Evolutionary conservation across 2,888 invertebrate species (phyloP), one percentile per base, ranked within the genome.

Genomic region (Cheilosia impressa): DNA sequence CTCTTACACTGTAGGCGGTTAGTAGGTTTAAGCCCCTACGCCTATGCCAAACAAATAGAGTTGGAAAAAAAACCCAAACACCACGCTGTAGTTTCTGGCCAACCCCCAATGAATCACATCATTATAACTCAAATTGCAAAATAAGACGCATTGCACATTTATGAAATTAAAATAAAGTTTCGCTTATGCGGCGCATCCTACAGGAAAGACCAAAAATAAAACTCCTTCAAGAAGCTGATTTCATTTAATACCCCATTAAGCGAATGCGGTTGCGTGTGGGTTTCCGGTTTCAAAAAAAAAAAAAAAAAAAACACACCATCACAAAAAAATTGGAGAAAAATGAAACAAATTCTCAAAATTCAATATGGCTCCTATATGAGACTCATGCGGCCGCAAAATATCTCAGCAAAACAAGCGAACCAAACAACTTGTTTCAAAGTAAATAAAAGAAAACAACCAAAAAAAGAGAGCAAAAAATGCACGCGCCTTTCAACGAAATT

Each of bases 171-270:
- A 84, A 79, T 75, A 69, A 75, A 65, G 50, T 68, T 68, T 57
- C 43, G 38, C n/a, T 24, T 38, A 55, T 27, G 27, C 27, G 27
- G 27, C 27, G n/a, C 69, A 65, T 57, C 50, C 45, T 24, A 4
- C 65, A 77, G 38, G 31, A 63, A 19, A 57, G 13, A 45, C 43
- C 13, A 52, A 10, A 19, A 79, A 19, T 58, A 60, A 17, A 60
- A 75, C 63, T 47, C 55, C 50, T 72, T 85, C 62, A 85, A 85
- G 85, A 76, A 85, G 85, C 85, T 81, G 85, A 81, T 76, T 85
- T 81, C 85, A 85, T 85, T 85, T 85, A 85, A 85, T 85, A 85
- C 81, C 77, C 81, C 85, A 85, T 85, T 85, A 85, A 85, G 76
- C 55, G 81, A 85, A 76, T 85, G 77, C 66, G 76, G 85, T 85